Evolutionary conservation across 2,797 vertebrate genomes (phyloP).

Genomic region (Rhinella marina): DNA sequence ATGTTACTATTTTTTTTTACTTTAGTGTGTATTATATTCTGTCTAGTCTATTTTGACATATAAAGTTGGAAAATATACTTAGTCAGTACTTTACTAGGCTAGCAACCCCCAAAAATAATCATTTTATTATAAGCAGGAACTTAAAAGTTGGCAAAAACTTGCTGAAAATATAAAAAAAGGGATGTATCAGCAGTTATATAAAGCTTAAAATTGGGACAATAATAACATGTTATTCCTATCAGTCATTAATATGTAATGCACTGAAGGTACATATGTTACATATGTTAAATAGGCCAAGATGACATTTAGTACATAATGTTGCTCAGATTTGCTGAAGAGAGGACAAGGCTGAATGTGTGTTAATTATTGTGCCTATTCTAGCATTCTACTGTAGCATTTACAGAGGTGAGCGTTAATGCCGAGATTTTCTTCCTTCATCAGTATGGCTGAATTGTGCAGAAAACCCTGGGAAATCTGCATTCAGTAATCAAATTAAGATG

Average conservation of each 20-base stretch:
- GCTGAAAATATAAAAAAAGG: not conserved
- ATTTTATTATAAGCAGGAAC: too few relatives aligned
- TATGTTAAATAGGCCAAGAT: conserved; percentile 15
- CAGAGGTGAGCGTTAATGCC: conserved; percentile 43
- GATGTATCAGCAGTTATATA: too few relatives aligned
- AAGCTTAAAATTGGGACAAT: not conserved
- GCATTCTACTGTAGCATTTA: conserved; percentile 36
- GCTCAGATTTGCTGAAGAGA: conserved; percentile 25
- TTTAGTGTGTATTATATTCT: not conserved
- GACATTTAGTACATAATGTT: conserved; percentile 4
- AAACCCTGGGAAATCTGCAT: conserved; percentile 57
- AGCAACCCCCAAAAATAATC: too few relatives aligned
- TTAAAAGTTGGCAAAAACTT: not conserved
- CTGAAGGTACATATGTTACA: too few relatives aligned
- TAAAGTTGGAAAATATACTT: not conserved
- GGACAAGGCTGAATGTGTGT: conserved; percentile 8
- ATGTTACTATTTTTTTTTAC: too few relatives aligned
- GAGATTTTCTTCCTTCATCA: conserved; percentile 52
- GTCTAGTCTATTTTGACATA: not conserved
- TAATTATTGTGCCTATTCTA: conserved; percentile 46
- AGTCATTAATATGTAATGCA: not conserved
- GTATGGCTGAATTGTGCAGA: conserved; percentile 36
- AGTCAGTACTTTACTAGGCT: not conserved
- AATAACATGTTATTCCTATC: not conserved
- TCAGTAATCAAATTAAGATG: conserved; percentile 61